phyloP scores from a whole-genome alignment of 1,140 invertebrate genomes.

The Antheraea mylitta region DNA sequence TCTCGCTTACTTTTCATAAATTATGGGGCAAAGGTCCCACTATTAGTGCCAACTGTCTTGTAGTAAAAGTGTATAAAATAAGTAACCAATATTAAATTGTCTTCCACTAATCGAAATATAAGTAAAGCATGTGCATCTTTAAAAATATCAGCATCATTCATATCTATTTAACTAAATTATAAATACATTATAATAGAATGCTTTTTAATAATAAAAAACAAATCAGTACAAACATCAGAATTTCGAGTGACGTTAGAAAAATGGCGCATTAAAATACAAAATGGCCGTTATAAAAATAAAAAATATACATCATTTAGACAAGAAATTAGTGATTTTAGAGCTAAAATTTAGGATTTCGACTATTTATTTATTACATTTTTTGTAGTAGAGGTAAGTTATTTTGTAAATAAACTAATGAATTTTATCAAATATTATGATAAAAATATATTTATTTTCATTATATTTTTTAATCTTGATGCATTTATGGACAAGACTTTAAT shows the following conservation, averaged over 20 bases:
- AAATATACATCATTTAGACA: conserved; percentile 17
- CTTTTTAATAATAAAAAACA: background rate
- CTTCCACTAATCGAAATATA: conserved; percentile 26
- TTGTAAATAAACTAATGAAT: conserved; percentile 47
- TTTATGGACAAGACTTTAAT: conserved; percentile 6
- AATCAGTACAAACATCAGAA: conserved; percentile 22
- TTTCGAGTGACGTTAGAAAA: background rate
- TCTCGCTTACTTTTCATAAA: conserved; percentile 27
- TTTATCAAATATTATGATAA: conserved; percentile 17
- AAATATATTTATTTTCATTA: conserved; percentile 3
- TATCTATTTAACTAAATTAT: background rate
- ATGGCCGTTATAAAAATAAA: conserved; percentile 9
- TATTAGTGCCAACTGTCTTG: conserved; percentile 41
- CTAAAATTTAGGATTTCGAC: conserved; percentile 27
- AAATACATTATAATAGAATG: background rate
- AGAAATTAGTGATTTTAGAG: conserved; percentile 32
- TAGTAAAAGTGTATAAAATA: conserved; percentile 25
- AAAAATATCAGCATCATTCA: background rate
- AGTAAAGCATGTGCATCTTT: background rate
- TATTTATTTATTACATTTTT: conserved; percentile 45
- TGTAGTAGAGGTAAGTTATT: conserved; percentile 20
- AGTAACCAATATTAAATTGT: conserved; percentile 27
- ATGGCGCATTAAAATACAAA: conserved; percentile 14
- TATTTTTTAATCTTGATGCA: background rate
- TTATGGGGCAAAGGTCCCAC: conserved; percentile 14